Evolutionary conservation across 2,797 vertebrate species (phyloP), one percentile per base, ranked within the genome.

Genomic region (Agapornis canus): DNA sequence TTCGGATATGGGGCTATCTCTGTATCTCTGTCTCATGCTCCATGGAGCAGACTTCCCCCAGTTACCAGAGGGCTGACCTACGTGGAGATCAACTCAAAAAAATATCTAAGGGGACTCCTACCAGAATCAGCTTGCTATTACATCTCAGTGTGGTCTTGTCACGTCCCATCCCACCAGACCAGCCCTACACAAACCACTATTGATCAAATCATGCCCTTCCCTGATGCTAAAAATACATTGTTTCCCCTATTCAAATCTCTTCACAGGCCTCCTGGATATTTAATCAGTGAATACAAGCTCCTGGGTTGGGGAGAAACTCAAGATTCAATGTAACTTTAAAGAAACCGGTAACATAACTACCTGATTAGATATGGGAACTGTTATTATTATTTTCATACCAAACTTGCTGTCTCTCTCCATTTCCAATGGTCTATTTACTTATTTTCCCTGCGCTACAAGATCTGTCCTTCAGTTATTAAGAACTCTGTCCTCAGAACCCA

Each of bases 81-180:
- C 1, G 0, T 0, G 13, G 39, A 59, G 49, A 32, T 3, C 35
- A 40, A 37, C 61, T 17, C 42, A 19, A 70, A 69, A 25, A 21
- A 26, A 20, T 47, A 17, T 6, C 77, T 42, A 4, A 14, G 26
- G 29, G 35, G 8, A 72, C 27, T 16, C 52, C 68, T 3, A n/a
- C 23, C 64, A 68, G 32, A 40, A 22, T n/a, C 7, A 1, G 5
- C 43, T 13, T 73, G 6, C n/a, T 7, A 1, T 4, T 10, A 40
- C 65, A 18, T 13, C 66, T 76, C 10, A 0, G 3, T 6, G 42
- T 18, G n/a, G 35, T 64, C 56, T 32, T 10, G 0, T 27, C 35
- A 29, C 45, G 31, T 29, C 45, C 13, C 72, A 21, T 21, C n/a
- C 64, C 26, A 15, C 40, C 49, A 25, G 35, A 9, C 10, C 60